Evolutionary conservation across 2,888 invertebrate genomes (phyloP).

Genomic region (Anthoptus insignis): DNA sequence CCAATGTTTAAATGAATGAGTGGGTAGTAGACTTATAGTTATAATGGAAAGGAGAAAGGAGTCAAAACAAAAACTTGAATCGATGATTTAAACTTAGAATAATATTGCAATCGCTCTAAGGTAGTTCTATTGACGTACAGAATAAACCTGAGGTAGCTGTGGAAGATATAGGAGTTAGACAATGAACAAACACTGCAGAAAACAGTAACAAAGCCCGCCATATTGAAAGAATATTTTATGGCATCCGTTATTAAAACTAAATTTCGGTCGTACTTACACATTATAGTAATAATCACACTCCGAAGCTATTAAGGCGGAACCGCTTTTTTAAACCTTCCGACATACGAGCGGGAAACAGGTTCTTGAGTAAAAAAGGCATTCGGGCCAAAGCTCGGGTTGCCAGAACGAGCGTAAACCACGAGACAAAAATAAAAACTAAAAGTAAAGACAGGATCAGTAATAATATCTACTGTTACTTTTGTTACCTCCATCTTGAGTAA

Average conservation of each 20-base stretch:
- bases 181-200: not conserved
- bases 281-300: constrained; percentile 79
- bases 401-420: constrained; percentile 17
- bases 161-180: too few relatives aligned
- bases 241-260: constrained; percentile 60
- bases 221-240: constrained; percentile 35
- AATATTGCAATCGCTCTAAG: too few relatives aligned
- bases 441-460: not conserved
- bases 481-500: too few relatives aligned
- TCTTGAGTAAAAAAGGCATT: constrained; percentile 73
- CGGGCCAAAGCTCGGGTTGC: constrained; percentile 54
- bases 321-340: constrained; percentile 73
- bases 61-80: too few relatives aligned
- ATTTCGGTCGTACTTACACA: constrained; percentile 58
- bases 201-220: not conserved
- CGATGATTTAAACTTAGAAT: too few relatives aligned
- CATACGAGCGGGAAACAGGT: constrained; percentile 73
- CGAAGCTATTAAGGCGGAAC: constrained; percentile 77
- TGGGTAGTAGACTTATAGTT: too few relatives aligned
- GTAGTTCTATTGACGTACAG: too few relatives aligned
- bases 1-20: too few relatives aligned
- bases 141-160: too few relatives aligned
- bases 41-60: too few relatives aligned
- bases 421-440: constrained; percentile 12
- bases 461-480: not conserved